phyloP scores from a whole-genome alignment of 2,797 vertebrate species.

The Garrulus glandarius region DNA sequence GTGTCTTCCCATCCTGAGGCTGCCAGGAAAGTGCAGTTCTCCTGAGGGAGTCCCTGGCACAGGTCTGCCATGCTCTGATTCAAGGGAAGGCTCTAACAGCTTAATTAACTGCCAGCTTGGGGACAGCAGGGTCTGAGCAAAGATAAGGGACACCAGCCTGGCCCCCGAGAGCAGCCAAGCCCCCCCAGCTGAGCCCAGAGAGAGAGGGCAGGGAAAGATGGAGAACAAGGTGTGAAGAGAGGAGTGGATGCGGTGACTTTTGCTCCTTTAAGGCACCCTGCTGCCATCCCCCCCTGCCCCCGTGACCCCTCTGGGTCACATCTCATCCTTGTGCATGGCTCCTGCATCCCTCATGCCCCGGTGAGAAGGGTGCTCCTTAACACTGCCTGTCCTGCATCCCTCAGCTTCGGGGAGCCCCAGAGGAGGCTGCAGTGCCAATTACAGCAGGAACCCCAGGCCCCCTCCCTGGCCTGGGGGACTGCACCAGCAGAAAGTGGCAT shows the following conservation, averaged over 20 bases:
- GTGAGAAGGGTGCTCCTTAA: neutral
- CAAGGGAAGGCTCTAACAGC: neutral
- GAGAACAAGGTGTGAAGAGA: neutral
- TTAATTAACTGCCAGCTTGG: neutral
- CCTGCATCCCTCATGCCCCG: neutral
- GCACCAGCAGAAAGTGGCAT: neutral
- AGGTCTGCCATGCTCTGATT: neutral
- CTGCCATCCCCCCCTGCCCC: rapidly evolving
- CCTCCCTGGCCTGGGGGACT: neutral
- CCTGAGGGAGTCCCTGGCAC: neutral
- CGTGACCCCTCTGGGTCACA: rapidly evolving
- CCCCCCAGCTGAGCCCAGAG: neutral
- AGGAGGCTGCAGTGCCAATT: neutral
- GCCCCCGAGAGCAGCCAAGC: neutral
- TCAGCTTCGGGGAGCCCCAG: neutral
- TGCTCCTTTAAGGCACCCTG: neutral
- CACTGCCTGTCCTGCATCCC: neutral
- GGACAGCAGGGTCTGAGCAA: neutral
- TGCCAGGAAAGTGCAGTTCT: neutral
- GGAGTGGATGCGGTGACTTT: neutral
- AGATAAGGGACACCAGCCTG: neutral
- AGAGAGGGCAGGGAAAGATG: neutral
- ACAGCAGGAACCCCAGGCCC: neutral
- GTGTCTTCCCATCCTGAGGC: neutral
- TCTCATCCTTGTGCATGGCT: rapidly evolving